Evolutionary conservation across 2,888 invertebrate genomes (phyloP).

Genomic region (Ormyrus thymus): DNA sequence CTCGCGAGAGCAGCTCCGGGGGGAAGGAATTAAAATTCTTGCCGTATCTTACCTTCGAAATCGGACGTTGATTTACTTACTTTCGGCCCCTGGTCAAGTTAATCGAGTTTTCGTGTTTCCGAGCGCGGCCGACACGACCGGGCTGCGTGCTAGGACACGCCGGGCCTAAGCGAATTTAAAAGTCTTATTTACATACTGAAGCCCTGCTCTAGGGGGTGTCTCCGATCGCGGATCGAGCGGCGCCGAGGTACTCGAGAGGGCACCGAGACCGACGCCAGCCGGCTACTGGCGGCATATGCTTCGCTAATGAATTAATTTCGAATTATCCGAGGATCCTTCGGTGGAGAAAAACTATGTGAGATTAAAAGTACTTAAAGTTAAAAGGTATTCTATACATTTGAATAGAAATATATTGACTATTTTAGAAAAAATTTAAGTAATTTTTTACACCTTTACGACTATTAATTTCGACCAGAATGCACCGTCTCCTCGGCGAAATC

Average conservation of each 20-base stretch:
- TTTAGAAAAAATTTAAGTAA: too few species aligned
- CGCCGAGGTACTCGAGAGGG: background rate
- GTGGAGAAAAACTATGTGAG: too few species aligned
- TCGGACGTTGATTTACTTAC: slow-evolving; percentile 56
- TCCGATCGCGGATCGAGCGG: background rate
- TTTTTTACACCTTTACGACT: too few species aligned
- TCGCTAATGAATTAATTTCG: too few species aligned
- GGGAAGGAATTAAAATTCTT: slow-evolving; percentile 54
- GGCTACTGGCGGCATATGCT: background rate
- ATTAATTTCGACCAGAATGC: too few species aligned
- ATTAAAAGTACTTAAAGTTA: too few species aligned
- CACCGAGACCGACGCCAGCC: background rate
- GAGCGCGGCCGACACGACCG: background rate
- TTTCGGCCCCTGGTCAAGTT: slow-evolving; percentile 48
- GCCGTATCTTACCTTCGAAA: slow-evolving; percentile 54
- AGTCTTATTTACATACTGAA: slow-evolving; percentile 31
- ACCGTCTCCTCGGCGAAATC: too few species aligned
- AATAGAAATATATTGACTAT: too few species aligned
- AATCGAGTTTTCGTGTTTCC: slow-evolving; percentile 57
- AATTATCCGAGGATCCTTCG: too few species aligned
- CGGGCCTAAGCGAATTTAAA: slow-evolving; percentile 19
- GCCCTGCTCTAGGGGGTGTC: background rate
- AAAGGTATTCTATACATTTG: too few species aligned
- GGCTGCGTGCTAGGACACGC: background rate
- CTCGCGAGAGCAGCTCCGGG: background rate